These are phyloP conservation scores for Rhagophthalmus giganteus DNA, from an alignment of 2,888 invertebrate species.

Conservation along the genomic window DNA sequence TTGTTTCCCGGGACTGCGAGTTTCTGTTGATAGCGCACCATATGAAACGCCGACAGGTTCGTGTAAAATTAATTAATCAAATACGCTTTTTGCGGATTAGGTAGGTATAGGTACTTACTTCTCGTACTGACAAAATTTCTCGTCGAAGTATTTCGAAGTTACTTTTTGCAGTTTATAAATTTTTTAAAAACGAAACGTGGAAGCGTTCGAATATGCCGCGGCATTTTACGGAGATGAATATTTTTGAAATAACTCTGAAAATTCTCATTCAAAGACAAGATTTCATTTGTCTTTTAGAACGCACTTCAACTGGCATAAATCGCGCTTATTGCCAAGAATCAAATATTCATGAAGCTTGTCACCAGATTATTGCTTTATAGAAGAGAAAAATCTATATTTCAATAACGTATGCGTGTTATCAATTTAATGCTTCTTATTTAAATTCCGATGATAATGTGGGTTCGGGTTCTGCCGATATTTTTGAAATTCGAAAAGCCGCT, in stretches of 20 bases:
- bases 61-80: constrained; percentile 11
- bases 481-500: not conserved
- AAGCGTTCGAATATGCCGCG: too few relatives aligned
- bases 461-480: too few relatives aligned
- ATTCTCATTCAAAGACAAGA: constrained; percentile 11
- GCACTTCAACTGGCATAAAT: constrained; percentile 30
- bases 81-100: not conserved
- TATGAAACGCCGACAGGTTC: too few relatives aligned
- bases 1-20: constrained; percentile 4
- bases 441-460: too few relatives aligned
- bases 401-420: constrained; percentile 7
- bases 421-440: not conserved
- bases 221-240: too few relatives aligned
- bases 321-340: constrained; percentile 33
- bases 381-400: constrained; percentile 19
- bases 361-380: constrained; percentile 33
- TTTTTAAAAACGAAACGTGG: too few relatives aligned
- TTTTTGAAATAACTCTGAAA: not conserved
- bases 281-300: constrained; percentile 23
- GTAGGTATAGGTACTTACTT: not conserved
- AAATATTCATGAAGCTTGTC: constrained; percentile 33
- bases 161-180: too few relatives aligned
- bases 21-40: too few relatives aligned
- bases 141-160: too few relatives aligned
- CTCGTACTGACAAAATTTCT: not conserved